Evolutionary conservation across 1,140 invertebrate species (phyloP), one percentile per base, ranked within the genome.

Genomic region (Limonius californicus): DNA sequence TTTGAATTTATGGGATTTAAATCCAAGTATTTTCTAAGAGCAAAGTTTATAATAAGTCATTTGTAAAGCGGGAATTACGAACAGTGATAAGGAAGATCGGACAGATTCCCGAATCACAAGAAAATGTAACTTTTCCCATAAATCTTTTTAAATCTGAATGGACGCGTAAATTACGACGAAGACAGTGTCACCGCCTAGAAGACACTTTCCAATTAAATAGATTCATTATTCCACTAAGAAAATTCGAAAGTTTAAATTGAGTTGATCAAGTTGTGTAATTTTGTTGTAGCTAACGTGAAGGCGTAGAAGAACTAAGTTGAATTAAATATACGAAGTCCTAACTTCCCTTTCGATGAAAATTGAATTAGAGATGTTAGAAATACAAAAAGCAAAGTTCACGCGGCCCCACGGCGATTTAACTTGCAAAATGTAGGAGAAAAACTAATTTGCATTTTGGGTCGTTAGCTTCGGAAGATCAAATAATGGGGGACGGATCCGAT

Each of bases 71-170:
- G 9, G 23, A 3, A 27, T 27, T 27, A 27, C 23, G 23, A 27
- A 27, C 23, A 3, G 3, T 27, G 23, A 27, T 27, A 27, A 27
- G 23, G n/a, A 27, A 27, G 9, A 27, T 27, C 23, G 23, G 3
- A 9, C 3, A 27, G 9, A 27, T 27, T 27, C 23, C 3, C 3
- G 23, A 27, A 27, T 27, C 9, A 27, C 23, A 12, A 39, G 35
- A 39, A 39, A 39, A 39, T 39, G n/a, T 39, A 39, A 39, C 35
- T 39, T 39, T 39, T 39, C 35, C n/a, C 35, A 39, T 39, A 39
- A 39, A 39, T 39, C 35, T 39, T 39, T 39, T 39, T 39, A 39
- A 14, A 39, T 39, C 35, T 2, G 35, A 27, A 12, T 39, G 11
- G n/a, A 39, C n/a, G 35, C 35, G 35, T 39, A 14, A 39, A 39